These are phyloP conservation scores for Leucopternis melanops DNA, from an alignment of 2,113 vertebrate species.

Conservation along the genomic window DNA sequence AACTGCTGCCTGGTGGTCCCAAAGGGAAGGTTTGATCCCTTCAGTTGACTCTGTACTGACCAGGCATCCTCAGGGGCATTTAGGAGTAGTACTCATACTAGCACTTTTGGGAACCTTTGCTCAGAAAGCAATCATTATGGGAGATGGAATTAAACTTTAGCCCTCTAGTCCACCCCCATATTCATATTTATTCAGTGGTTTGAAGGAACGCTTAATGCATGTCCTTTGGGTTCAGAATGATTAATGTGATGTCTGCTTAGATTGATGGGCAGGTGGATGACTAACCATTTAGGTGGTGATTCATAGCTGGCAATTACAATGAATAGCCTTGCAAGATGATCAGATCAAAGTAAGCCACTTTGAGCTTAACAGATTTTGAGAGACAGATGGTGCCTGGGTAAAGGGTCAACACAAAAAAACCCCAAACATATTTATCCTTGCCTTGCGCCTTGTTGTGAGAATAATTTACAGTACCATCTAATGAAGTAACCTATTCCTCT, in stretches of 20 bases:
- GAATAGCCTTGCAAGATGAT: not conserved
- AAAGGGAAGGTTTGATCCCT: not conserved
- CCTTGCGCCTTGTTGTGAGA: not conserved
- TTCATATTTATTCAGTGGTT: not conserved
- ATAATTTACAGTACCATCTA: not conserved
- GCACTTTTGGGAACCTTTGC: not conserved
- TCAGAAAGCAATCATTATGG: not conserved
- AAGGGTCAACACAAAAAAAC: not conserved
- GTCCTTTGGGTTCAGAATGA: not conserved
- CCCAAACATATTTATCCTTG: not conserved
- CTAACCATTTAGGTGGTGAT: not conserved
- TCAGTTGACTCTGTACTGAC: not conserved
- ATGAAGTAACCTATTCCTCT: not conserved
- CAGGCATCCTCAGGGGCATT: not conserved
- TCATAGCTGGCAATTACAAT: not conserved
- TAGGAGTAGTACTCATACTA: not conserved
- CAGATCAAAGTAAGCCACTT: not conserved
- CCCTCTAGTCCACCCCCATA: not conserved
- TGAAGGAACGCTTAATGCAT: not conserved
- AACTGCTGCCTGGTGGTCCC: not conserved
- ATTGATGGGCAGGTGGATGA: constrained; percentile 2
- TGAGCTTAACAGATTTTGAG: not conserved
- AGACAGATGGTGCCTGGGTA: not conserved
- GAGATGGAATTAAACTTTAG: not conserved
- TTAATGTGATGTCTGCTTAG: not conserved